Evolutionary conservation across 2,888 invertebrate species (phyloP).

Genomic region (Meliscaeva auricollis): DNA sequence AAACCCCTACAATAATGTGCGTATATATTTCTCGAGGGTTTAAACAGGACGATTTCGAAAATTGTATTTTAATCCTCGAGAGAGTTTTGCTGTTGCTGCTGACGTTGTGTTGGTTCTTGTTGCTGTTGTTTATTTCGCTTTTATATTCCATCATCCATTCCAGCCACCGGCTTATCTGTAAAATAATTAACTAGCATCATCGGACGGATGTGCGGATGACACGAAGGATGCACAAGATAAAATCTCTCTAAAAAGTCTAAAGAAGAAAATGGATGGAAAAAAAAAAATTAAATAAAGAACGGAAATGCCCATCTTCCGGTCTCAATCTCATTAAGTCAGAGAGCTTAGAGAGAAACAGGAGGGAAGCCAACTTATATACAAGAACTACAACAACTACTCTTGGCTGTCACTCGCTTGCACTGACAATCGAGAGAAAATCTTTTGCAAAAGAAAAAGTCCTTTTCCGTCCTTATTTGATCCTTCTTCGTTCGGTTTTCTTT

Average conservation of each 20-base stretch:
- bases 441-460: constrained; percentile 16
- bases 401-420: constrained; percentile 62
- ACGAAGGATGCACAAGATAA: constrained; percentile 43
- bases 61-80: constrained; percentile 64
- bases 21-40: constrained; percentile 31
- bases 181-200: constrained; percentile 73
- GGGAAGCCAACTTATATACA: constrained; percentile 18
- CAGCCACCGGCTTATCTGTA: constrained; percentile 55
- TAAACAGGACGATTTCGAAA: constrained; percentile 51
- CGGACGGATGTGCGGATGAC: constrained; percentile 58
- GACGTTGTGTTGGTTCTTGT: no score
- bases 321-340: constrained; percentile 57
- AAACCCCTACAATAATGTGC: constrained; percentile 50
- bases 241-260: constrained; percentile 9
- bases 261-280: background rate
- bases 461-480: constrained; percentile 26
- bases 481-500: background rate
- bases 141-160: constrained; percentile 25
- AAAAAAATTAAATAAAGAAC: constrained; percentile 24
- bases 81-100: constrained; percentile 29
- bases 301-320: constrained; percentile 14
- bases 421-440: constrained; percentile 70
- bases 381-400: constrained; percentile 11
- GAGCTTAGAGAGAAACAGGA: constrained; percentile 26
- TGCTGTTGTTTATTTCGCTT: constrained; percentile 5